These are phyloP conservation scores for Notothenia coriiceps DNA, from an alignment of 2,113 vertebrate species.

Conservation along the genomic window DNA sequence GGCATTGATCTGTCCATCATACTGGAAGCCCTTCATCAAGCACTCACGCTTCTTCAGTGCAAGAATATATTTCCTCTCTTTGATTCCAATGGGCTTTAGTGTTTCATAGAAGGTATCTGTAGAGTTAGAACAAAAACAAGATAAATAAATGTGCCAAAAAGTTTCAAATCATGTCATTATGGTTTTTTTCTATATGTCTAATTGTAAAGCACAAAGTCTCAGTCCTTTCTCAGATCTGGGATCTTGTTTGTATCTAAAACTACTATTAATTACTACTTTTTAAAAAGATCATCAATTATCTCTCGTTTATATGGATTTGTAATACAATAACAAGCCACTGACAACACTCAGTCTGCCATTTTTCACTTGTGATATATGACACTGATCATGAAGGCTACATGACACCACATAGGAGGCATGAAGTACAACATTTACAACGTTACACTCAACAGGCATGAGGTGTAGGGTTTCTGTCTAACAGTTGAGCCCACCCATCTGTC, in stretches of 20 bases:
- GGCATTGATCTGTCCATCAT: constrained; percentile 91
- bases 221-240: neutral
- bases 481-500: neutral
- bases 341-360: neutral
- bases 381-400: neutral
- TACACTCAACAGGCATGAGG: neutral
- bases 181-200: neutral
- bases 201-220: neutral
- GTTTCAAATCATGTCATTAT: neutral
- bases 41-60: constrained; percentile 92
- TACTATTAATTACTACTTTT: too few relatives aligned
- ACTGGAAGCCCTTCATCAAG: constrained; percentile 84
- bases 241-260: neutral
- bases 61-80: constrained; percentile 90
- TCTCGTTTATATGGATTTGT: neutral
- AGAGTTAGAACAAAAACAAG: neutral
- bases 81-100: constrained; percentile 87
- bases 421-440: neutral
- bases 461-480: constrained; percentile 7
- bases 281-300: neutral
- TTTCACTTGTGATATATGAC: neutral
- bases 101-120: constrained; percentile 85
- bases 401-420: constrained; percentile 1
- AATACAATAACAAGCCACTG: too few relatives aligned
- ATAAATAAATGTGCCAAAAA: neutral